Base-by-base conservation (phyloP, 2,888 invertebrate genomes). In the Oscheius sp. region DNA sequence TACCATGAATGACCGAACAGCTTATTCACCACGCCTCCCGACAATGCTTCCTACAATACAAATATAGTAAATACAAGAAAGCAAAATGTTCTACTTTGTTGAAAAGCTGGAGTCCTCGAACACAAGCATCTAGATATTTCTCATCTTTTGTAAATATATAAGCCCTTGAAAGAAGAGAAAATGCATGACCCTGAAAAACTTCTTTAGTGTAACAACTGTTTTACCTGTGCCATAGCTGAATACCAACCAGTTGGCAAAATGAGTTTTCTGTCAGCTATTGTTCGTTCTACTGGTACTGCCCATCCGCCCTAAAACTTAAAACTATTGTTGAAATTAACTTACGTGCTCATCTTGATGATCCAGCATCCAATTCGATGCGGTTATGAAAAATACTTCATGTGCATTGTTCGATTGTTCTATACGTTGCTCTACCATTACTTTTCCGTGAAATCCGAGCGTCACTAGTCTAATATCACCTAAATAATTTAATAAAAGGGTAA, bases 311-410 rank as follows among this genome's bases (percentile, higher is more conserved):
- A 44, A 24, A 64, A 50, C 4, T n/a, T 20, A 12, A n/a, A 3
- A 5, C 22, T 9, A 56, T 17, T 8, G 26, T 30, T 2, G 22
- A 49, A 63, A 63, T 9, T 17, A 50, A 38, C 26, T 14, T 20
- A 68, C 71, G 49, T 56, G n/a, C 17, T 36, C 57, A 41, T 95
- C 92, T 89, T 97, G 97, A 87, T 92, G 90, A 30, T 89, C 89
- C 47, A 93, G 91, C 86, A 97, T 92, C 96, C 96, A 98, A 82
- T 92, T 91, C 50, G 94, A 94, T 9, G 95, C 93, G 92, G 68
- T 92, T 86, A 92, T 92, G 89, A 97, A 96, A 87, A 94, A 93
- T 75, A 92, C 91, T 88, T 92, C 90, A 89, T 97, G 96, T 85
- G 93, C 93, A 75, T 92, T 92, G 0, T 92, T 91, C 17, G 92